Conservation (phyloP, 2,797 vertebrate species). For the Pantherophis vulpinus region DNA sequence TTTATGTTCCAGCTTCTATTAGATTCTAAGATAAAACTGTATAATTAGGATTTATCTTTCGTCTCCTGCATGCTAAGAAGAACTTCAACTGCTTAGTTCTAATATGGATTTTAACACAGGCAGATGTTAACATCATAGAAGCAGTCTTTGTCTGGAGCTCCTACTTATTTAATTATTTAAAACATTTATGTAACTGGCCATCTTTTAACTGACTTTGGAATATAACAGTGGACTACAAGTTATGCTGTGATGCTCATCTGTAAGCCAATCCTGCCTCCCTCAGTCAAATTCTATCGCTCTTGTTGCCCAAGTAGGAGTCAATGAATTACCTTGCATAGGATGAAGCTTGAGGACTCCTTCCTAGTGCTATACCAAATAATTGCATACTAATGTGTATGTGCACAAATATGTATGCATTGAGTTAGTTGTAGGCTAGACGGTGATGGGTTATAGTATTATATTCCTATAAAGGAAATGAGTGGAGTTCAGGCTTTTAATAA, state of each 20-base stretch:
- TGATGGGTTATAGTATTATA: background rate
- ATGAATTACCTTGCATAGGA: background rate
- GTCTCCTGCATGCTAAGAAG: background rate
- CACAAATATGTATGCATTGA: background rate
- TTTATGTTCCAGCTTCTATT: background rate
- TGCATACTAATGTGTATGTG: background rate
- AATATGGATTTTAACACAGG: background rate
- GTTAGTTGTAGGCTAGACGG: background rate
- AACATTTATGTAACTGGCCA: background rate
- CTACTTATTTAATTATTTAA: background rate
- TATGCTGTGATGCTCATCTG: background rate
- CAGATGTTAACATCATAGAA: background rate
- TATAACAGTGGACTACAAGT: background rate
- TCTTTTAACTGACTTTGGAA: no score
- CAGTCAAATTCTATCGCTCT: background rate
- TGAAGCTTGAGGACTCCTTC: background rate
- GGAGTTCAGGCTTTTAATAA: background rate
- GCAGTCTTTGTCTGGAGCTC: background rate
- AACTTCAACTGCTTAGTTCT: background rate
- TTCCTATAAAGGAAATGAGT: background rate
- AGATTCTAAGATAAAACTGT: background rate
- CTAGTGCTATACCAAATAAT: background rate
- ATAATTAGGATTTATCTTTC: background rate
- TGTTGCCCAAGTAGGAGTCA: background rate
- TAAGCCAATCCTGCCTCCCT: background rate